phyloP scores from a whole-genome alignment of 2,113 vertebrate genomes.

The Podarcis cretensis region DNA sequence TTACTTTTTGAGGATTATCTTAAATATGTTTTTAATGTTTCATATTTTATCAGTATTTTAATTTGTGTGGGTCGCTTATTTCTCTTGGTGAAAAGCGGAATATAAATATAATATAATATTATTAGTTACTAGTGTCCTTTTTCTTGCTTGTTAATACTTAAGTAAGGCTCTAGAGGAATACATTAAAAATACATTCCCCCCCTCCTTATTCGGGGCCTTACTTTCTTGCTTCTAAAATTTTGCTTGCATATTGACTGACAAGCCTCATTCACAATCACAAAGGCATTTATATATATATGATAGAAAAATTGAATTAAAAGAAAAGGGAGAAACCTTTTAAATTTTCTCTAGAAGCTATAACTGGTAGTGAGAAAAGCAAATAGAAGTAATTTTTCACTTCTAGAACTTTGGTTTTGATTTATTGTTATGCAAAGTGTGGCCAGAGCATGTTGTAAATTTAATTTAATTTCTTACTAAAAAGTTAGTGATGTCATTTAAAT shows the following conservation, averaged over 20 bases:
- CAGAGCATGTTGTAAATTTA: not conserved
- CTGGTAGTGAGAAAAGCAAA: not conserved
- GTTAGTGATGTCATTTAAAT: not conserved
- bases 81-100: too few relatives aligned
- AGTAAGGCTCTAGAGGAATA: not conserved
- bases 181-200: not conserved
- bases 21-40: too few relatives aligned
- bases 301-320: not conserved
- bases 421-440: not conserved
- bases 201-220: not conserved
- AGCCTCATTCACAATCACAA: not conserved
- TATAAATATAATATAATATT: too few relatives aligned
- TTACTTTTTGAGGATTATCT: too few relatives aligned
- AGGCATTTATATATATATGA: not conserved
- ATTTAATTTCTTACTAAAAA: slow-evolving; percentile 17
- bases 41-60: too few relatives aligned
- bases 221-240: too few relatives aligned
- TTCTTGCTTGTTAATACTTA: not conserved
- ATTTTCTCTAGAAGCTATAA: not conserved
- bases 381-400: slow-evolving; percentile 21
- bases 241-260: too few relatives aligned
- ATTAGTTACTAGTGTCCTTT: too few relatives aligned
- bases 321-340: not conserved
- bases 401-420: not conserved
- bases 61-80: too few relatives aligned